Percentiles rank a stretch among this genome's conserved stretches.
Conservation (phyloP, 2,888 invertebrate genomes). For the Cantharis lateralis region DNA sequence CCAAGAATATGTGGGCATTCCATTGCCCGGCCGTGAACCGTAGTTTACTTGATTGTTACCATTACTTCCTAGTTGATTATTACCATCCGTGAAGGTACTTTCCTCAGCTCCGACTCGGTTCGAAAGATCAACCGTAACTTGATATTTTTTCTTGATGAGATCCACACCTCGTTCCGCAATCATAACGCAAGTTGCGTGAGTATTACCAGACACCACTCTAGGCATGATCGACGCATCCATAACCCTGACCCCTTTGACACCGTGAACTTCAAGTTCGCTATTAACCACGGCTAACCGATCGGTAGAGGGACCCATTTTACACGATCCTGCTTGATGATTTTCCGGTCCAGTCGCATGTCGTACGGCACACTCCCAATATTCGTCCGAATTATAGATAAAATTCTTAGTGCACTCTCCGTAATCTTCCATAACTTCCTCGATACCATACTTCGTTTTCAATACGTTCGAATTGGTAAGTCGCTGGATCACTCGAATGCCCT, state of each 20-base stretch:
- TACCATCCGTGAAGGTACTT: neutral
- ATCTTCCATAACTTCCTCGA: constrained; percentile 57
- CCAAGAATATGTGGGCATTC: neutral
- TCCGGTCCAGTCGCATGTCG: constrained; percentile 75
- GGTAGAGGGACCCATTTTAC: constrained; percentile 76
- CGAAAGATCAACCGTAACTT: constrained; percentile 18
- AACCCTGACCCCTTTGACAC: constrained; percentile 62
- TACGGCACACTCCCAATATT: constrained; percentile 78
- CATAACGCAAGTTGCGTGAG: constrained; percentile 54
- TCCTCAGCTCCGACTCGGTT: neutral
- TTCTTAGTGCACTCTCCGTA: constrained; percentile 58
- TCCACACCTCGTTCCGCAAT: constrained; percentile 54
- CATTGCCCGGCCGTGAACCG: neutral
- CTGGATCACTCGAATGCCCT: constrained; percentile 65
- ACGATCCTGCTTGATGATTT: constrained; percentile 82
- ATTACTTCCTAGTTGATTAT: neutral
- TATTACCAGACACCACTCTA: constrained; percentile 51
- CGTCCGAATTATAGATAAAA: constrained; percentile 62
- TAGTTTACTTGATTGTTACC: neutral
- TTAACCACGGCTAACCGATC: constrained; percentile 79
- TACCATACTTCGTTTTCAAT: constrained; percentile 63
- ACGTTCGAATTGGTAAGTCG: constrained; percentile 63
- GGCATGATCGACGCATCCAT: constrained; percentile 58
- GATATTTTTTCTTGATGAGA: constrained; percentile 50
- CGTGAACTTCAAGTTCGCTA: constrained; percentile 67